These are phyloP conservation scores for Bombus picipes DNA, from an alignment of 1,140 invertebrate species.

Conservation along the genomic window DNA sequence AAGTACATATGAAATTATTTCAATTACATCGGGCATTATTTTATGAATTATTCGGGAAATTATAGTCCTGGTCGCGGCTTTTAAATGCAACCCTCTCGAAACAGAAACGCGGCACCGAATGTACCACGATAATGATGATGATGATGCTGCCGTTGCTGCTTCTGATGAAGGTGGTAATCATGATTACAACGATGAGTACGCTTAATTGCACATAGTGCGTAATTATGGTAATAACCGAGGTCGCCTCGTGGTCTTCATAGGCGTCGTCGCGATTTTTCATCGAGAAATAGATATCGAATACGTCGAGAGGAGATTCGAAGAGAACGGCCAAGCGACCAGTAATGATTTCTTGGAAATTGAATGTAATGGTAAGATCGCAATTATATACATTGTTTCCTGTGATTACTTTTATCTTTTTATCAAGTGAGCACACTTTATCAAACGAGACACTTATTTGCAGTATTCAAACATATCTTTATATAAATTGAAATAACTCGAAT, in stretches of 20 bases:
- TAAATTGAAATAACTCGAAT: background rate
- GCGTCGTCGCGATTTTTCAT: constrained; percentile 3
- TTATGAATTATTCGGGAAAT: constrained; percentile 65
- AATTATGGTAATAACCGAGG: constrained; percentile 62
- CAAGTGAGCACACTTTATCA: background rate
- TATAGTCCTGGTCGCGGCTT: constrained; percentile 41
- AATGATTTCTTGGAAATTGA: background rate
- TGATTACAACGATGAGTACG: constrained; percentile 50
- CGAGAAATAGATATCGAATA: constrained; percentile 3
- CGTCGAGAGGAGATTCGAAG: background rate
- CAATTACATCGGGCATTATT: constrained; percentile 57
- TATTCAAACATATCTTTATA: too few relatives aligned
- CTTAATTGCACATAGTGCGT: constrained; percentile 57
- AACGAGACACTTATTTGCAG: background rate
- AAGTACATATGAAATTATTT: constrained; percentile 54
- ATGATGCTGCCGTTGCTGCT: constrained; percentile 26
- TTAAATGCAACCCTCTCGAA: constrained; percentile 54
- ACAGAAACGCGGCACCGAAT: background rate
- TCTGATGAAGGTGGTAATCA: constrained; percentile 51
- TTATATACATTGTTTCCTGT: background rate
- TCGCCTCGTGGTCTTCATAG: constrained; percentile 24
- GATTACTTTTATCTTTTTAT: background rate
- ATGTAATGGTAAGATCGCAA: background rate
- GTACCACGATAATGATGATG: constrained; percentile 18
- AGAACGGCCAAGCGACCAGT: background rate